These are phyloP conservation scores for Megastigmus dorsalis DNA, from an alignment of 2,888 invertebrate genomes.

Conservation along the genomic window DNA sequence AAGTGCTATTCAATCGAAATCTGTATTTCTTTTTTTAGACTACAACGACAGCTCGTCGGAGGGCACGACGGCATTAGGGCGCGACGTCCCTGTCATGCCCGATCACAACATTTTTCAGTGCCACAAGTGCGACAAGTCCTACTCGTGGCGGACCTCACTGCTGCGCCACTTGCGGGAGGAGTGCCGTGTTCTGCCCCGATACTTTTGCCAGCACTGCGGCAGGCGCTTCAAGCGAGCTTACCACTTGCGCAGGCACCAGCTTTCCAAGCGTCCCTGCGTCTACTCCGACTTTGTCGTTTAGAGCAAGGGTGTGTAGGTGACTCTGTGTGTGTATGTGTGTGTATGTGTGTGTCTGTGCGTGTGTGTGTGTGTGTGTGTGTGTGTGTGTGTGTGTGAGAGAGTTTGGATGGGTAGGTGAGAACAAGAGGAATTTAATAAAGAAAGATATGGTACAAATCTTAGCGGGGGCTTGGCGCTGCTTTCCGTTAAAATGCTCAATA, in stretches of 20 bases:
- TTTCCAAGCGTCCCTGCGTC: slow-evolving; percentile 44
- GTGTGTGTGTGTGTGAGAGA: too few species aligned
- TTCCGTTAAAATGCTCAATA: too few species aligned
- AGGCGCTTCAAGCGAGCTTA: slow-evolving; percentile 64
- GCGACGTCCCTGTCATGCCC: neutral
- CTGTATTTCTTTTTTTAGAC: too few species aligned
- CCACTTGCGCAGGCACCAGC: slow-evolving; percentile 49
- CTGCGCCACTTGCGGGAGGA: slow-evolving; percentile 65
- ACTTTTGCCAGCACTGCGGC: slow-evolving; percentile 69
- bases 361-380: too few species aligned
- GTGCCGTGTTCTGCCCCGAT: slow-evolving; percentile 73
- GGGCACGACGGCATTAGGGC: neutral
- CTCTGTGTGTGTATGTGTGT: neutral
- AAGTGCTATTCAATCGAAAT: too few species aligned
- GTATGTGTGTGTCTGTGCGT: neutral
- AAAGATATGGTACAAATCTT: too few species aligned
- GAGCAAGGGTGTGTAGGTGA: neutral
- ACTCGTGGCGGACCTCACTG: slow-evolving; percentile 66
- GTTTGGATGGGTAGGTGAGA: too few species aligned
- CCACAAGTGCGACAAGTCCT: slow-evolving; percentile 65
- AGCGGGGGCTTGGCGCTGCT: too few species aligned
- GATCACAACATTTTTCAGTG: slow-evolving; percentile 42
- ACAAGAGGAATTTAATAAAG: too few species aligned
- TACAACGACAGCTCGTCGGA: too few species aligned
- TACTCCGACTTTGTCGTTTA: slow-evolving; percentile 27